These are phyloP conservation scores for Macheiramphus alcinus DNA, from an alignment of 2,113 vertebrate genomes.

Conservation along the genomic window DNA sequence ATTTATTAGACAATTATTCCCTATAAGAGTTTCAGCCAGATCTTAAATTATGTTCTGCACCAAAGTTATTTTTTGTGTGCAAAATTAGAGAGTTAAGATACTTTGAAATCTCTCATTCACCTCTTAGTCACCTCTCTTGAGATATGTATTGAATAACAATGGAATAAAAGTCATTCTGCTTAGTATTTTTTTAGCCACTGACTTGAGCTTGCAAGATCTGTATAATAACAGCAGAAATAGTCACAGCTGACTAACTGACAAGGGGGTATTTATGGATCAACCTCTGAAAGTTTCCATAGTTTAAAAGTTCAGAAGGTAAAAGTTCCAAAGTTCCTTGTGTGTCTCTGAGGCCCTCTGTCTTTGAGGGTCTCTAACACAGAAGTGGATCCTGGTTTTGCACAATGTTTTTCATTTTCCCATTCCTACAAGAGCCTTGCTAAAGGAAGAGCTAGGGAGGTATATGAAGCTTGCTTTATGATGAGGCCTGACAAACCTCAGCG, in stretches of 20 bases:
- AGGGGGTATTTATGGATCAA: constrained; percentile 37
- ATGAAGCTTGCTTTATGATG: not conserved
- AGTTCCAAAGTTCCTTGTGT: not conserved
- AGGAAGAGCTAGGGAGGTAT: not conserved
- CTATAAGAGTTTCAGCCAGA: not conserved
- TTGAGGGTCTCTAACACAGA: not conserved
- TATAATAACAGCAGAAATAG: constrained; percentile 40
- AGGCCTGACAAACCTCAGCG: not conserved
- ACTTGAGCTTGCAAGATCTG: constrained; percentile 15
- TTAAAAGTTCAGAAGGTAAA: not conserved
- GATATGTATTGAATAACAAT: constrained; percentile 34
- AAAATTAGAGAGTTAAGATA: constrained; percentile 33
- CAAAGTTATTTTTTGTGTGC: not conserved
- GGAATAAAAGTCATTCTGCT: constrained; percentile 47
- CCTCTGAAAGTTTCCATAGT: not conserved
- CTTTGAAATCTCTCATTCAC: constrained; percentile 49
- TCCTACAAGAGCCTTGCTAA: not conserved
- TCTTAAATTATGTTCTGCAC: not conserved
- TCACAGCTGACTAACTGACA: constrained; percentile 30
- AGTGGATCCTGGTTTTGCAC: not conserved
- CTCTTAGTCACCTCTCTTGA: constrained; percentile 61
- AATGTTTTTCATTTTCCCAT: not conserved
- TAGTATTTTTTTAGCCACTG: constrained; percentile 49
- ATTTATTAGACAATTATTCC: not conserved
- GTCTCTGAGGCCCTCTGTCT: not conserved